Evolutionary conservation across 2,113 vertebrate species (phyloP).

Genomic region (Ammodytes marinus): DNA sequence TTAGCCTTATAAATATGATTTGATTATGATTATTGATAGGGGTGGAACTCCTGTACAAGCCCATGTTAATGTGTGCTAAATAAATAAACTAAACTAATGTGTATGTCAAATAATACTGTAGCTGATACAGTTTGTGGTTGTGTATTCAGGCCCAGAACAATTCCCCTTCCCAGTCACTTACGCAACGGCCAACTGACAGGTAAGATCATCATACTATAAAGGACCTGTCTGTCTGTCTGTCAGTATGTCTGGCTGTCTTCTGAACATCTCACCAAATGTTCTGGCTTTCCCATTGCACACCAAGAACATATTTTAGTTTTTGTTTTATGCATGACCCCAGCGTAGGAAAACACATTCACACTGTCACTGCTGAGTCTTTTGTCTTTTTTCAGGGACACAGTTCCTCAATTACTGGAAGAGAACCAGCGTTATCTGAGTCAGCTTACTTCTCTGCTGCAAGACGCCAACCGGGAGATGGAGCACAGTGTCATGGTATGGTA

Average conservation of each 20-base stretch:
- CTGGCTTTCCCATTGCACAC: no score
- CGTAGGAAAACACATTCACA: background rate
- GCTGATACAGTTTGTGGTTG: constrained; percentile 37
- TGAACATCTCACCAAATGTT: no score
- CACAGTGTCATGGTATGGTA: constrained; percentile 87
- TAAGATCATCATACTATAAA: constrained; percentile 59
- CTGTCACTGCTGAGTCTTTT: background rate
- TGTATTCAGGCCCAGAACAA: constrained; percentile 89
- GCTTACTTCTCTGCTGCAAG: constrained; percentile 90
- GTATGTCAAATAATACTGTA: background rate
- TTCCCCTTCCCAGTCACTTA: constrained; percentile 80
- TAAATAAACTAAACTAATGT: background rate
- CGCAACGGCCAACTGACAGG: constrained; percentile 84
- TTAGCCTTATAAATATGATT: no score
- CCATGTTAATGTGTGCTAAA: no score
- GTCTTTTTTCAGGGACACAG: constrained; percentile 84
- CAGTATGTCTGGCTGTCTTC: no score
- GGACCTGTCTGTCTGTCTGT: no score
- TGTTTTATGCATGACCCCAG: background rate
- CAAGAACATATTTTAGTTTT: background rate
- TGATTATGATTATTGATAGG: no score
- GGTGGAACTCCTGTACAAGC: no score
- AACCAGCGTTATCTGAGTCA: constrained; percentile 91
- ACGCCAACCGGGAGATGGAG: constrained; percentile 87
- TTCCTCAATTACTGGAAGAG: constrained; percentile 89